phyloP scores from a whole-genome alignment of 1,140 invertebrate genomes.

The Mesaphorura yosii region DNA sequence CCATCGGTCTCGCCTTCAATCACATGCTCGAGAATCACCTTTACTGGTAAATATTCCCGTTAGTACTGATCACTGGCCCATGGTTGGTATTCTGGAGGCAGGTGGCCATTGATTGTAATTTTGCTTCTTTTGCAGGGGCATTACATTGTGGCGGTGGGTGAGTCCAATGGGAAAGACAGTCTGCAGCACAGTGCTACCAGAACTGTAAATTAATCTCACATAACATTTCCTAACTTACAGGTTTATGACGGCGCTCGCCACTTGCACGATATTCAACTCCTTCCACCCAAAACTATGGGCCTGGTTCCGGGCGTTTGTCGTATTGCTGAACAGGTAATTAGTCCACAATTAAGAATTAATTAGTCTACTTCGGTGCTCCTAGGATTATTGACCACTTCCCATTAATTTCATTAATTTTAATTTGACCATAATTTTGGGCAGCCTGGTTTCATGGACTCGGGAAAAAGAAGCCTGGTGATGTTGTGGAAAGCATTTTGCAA shows the following conservation, averaged over 20 bases:
- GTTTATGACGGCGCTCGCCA: slow-evolving; percentile 21
- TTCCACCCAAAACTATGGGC: slow-evolving; percentile 10
- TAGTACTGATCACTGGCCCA: too few relatives aligned
- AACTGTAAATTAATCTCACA: too few relatives aligned
- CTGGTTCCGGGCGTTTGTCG: slow-evolving; percentile 11
- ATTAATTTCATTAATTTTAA: too few relatives aligned
- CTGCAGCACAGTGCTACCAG: too few relatives aligned
- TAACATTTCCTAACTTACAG: background rate
- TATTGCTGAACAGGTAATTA: background rate
- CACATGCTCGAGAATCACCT: slow-evolving; percentile 26
- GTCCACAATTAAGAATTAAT: background rate
- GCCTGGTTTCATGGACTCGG: slow-evolving; percentile 29
- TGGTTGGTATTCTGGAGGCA: slow-evolving; percentile 4
- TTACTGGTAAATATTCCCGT: slow-evolving; percentile 15
- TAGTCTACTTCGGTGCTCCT: too few relatives aligned
- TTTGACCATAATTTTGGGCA: too few relatives aligned
- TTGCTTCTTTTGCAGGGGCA: too few relatives aligned
- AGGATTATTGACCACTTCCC: too few relatives aligned
- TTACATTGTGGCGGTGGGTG: slow-evolving; percentile 25
- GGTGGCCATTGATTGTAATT: too few relatives aligned
- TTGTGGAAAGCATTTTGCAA: slow-evolving; percentile 1
- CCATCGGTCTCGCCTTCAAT: slow-evolving; percentile 6
- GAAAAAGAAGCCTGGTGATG: slow-evolving; percentile 19
- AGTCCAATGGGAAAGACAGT: too few relatives aligned
- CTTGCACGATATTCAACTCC: slow-evolving; percentile 17